phyloP scores from a whole-genome alignment of 2,113 vertebrate genomes.

The Anser cygnoides region DNA sequence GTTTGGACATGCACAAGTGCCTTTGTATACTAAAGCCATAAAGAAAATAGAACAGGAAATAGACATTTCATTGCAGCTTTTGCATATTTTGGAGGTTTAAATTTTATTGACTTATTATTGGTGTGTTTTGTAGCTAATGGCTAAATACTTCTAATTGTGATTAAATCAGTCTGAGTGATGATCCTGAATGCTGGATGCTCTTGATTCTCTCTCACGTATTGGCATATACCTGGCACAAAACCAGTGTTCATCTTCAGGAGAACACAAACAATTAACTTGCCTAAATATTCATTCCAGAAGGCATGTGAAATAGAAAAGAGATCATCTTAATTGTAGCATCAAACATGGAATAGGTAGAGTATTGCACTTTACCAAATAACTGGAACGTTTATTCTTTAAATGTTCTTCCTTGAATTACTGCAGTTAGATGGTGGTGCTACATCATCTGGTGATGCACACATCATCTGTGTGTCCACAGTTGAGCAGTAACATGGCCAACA shows the following conservation, averaged over 20 bases:
- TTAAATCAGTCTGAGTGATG: neutral
- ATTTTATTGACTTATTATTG: neutral
- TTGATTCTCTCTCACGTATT: neutral
- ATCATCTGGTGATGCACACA: no score
- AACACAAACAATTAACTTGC: neutral
- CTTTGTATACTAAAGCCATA: neutral
- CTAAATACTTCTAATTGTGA: neutral
- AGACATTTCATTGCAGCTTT: neutral
- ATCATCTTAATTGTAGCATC: neutral
- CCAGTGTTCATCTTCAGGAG: neutral
- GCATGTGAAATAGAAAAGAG: neutral
- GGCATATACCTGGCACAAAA: neutral
- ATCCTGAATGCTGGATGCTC: neutral
- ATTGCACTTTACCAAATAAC: neutral
- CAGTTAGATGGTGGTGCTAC: neutral
- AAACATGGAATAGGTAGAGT: rapidly evolving
- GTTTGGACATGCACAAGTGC: neutral
- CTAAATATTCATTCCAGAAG: neutral
- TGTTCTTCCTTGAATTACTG: neutral
- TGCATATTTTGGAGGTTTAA: neutral
- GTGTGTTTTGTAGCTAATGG: neutral
- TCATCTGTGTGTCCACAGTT: neutral
- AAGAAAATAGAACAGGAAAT: neutral
- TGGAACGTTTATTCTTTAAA: neutral
- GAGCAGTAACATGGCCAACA: neutral